A percentile compares a stretch with the other conserved stretches of the same genome.
Evolutionary conservation across 2,888 invertebrate genomes (phyloP).

Genomic region (Malachius bipustulatus): DNA sequence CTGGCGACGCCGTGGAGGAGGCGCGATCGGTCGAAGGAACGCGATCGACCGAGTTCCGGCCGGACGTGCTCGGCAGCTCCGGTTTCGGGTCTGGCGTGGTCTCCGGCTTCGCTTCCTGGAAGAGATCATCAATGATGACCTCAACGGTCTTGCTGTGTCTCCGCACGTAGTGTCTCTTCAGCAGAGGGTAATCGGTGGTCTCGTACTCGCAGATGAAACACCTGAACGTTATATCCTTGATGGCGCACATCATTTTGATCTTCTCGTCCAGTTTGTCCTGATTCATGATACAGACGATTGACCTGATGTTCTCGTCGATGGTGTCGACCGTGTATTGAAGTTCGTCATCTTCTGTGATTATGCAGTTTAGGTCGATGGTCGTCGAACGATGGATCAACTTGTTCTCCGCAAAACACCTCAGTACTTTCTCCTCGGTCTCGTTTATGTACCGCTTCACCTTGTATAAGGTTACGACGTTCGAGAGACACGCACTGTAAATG

Average conservation of each 20-base stretch:
- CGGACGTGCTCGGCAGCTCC: no score
- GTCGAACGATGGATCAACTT: background rate
- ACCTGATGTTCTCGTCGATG: background rate
- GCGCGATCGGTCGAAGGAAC: no score
- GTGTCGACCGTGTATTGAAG: background rate
- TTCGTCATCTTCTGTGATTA: background rate
- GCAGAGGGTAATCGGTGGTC: background rate
- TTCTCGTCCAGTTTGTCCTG: background rate
- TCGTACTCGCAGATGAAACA: background rate
- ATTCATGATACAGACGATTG: background rate
- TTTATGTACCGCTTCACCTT: background rate
- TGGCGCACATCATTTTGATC: background rate
- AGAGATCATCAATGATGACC: background rate
- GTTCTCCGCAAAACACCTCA: background rate
- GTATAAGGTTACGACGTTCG: background rate
- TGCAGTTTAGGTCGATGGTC: background rate
- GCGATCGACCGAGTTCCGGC: no score
- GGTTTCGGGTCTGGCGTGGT: no score
- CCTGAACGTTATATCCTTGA: background rate
- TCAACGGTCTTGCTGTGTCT: background rate
- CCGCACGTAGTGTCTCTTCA: background rate
- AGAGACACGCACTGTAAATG: background rate
- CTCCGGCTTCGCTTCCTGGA: background rate
- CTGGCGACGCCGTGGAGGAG: no score
- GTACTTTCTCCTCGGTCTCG: background rate